Evolutionary conservation across 2,797 vertebrate species (phyloP).

Genomic region (Spinus olivaceus): DNA sequence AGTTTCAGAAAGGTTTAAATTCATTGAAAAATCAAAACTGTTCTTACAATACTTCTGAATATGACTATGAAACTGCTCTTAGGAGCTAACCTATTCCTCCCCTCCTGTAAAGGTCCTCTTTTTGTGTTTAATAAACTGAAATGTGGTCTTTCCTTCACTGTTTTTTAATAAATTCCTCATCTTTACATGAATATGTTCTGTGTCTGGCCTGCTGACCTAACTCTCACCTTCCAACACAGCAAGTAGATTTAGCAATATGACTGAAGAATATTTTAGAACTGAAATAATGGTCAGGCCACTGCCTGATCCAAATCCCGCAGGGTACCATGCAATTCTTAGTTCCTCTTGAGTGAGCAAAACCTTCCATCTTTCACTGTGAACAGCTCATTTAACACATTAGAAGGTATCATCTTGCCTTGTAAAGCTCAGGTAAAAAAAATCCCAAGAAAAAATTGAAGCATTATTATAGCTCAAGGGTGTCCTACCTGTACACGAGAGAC

Average conservation of each 20-base stretch:
- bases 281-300: neutral
- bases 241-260: neutral
- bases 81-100: conserved; percentile 3
- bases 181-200: neutral
- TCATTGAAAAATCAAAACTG: neutral
- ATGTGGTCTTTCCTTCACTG: neutral
- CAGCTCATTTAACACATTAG: conserved; percentile 33
- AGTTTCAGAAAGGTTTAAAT: conserved; percentile 6
- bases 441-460: neutral
- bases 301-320: neutral
- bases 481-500: neutral
- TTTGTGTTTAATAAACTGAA: conserved; percentile 16
- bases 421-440: neutral
- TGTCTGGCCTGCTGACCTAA: neutral
- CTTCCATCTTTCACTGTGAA: conserved; percentile 1
- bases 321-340: neutral
- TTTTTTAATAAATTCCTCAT: neutral
- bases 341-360: conserved; percentile 11
- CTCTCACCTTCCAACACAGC: conserved; percentile 1
- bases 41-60: neutral
- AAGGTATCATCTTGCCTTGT: neutral
- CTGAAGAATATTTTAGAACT: neutral
- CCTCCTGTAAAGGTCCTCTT: neutral
- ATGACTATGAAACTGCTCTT: neutral
- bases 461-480: neutral